Conservation (phyloP, 1,140 invertebrate species). For the Drosophila simulans region DNA sequence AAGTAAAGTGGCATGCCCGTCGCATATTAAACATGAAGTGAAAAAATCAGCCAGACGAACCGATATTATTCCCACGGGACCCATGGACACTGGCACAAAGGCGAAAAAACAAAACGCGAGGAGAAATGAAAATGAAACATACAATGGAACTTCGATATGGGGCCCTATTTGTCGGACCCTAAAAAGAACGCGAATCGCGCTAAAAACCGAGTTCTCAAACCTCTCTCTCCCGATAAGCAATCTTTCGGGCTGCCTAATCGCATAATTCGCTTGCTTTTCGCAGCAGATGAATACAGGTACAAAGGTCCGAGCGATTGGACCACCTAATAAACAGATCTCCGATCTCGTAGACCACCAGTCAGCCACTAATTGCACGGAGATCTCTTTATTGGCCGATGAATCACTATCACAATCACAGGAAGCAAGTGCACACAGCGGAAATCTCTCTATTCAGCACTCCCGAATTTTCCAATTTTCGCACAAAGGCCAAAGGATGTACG, state of each 20-base stretch:
- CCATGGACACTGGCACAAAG: constrained; percentile 20
- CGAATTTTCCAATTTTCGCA: constrained; percentile 22
- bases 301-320: constrained; percentile 14
- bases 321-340: constrained; percentile 17
- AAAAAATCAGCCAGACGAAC: constrained; percentile 26
- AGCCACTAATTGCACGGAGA: constrained; percentile 73
- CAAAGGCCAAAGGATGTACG: constrained; percentile 73
- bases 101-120: constrained; percentile 25
- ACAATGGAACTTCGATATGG: constrained; percentile 36
- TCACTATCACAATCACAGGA: constrained; percentile 63
- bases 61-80: constrained; percentile 78
- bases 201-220: constrained; percentile 48
- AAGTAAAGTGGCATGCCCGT: constrained; percentile 58
- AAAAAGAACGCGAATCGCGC: constrained; percentile 62
- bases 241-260: constrained; percentile 70
- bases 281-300: constrained; percentile 39
- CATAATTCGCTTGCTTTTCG: constrained; percentile 72
- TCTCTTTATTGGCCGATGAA: constrained; percentile 72
- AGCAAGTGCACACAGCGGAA: constrained; percentile 59
- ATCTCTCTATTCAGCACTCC: constrained; percentile 34
- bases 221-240: constrained; percentile 48
- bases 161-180: constrained; percentile 19
- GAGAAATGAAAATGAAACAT: constrained; percentile 25
- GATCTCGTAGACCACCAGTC: constrained; percentile 48
- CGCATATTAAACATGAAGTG: constrained; percentile 67